These are phyloP conservation scores for Macrotrachela quadricornifera DNA, from an alignment of 1,140 invertebrate genomes.

Conservation along the genomic window DNA sequence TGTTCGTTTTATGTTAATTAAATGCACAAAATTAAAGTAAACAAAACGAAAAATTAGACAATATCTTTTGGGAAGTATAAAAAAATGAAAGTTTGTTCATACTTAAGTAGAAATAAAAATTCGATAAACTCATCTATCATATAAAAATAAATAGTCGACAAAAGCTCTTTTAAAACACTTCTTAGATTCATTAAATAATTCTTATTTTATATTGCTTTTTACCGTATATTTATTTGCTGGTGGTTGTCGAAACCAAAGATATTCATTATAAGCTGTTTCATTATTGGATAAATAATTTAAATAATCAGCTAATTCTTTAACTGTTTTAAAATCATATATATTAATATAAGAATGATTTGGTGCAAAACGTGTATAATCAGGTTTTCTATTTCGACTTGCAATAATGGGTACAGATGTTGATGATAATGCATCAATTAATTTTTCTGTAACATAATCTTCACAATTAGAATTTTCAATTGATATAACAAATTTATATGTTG, in stretches of 20 bases:
- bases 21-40: too few species aligned
- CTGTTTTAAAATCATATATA: not conserved
- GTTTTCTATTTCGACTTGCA: not conserved
- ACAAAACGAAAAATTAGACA: too few species aligned
- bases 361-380: not conserved
- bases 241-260: constrained; percentile 36
- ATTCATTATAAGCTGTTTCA: constrained; percentile 4
- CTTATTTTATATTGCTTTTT: too few species aligned
- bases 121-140: too few species aligned
- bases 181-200: too few species aligned
- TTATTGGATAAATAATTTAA: constrained; percentile 2
- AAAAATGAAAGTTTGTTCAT: too few species aligned
- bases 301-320: constrained; percentile 7
- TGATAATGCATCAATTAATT: not conserved
- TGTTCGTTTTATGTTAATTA: too few species aligned
- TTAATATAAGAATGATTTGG: not conserved
- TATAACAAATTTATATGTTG: not conserved
- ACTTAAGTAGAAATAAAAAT: too few species aligned
- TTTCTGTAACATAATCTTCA: not conserved
- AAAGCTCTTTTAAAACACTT: too few species aligned
- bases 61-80: too few species aligned
- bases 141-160: too few species aligned
- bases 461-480: not conserved
- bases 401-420: not conserved
- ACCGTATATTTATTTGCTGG: too few species aligned